Conservation (phyloP, 2,797 vertebrate species). For the Distichodus sexfasciatus region DNA sequence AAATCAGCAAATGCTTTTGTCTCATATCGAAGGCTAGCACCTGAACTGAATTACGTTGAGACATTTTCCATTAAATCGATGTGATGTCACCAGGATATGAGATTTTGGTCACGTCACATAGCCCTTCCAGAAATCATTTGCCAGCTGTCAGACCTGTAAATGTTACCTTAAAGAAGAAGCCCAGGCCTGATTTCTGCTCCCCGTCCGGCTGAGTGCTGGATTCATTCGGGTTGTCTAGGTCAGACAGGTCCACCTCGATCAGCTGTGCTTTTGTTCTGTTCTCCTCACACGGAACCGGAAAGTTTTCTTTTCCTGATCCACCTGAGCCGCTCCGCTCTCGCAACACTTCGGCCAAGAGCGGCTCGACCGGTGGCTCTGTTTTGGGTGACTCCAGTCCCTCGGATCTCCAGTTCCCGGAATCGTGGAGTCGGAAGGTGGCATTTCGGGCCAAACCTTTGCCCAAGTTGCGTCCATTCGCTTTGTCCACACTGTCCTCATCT, state of each 20-base stretch:
- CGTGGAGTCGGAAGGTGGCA: slow-evolving; percentile 72
- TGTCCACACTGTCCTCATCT: slow-evolving; percentile 11
- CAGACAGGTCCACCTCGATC: slow-evolving; percentile 89
- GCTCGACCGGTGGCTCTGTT: no score
- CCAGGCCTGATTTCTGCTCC: slow-evolving; percentile 77
- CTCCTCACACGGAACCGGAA: slow-evolving; percentile 65
- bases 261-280: slow-evolving; percentile 78
- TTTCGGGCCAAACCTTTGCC: slow-evolving; percentile 44
- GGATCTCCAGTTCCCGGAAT: slow-evolving; percentile 65
- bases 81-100: no score
- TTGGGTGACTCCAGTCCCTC: slow-evolving; percentile 11
- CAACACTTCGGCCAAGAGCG: no score
- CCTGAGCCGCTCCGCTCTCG: slow-evolving; percentile 48
- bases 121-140: background rate
- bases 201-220: slow-evolving; percentile 62
- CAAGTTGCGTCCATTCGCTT: background rate
- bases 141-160: no score
- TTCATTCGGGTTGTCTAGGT: slow-evolving; percentile 74
- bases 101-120: no score
- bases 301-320: slow-evolving; percentile 67
- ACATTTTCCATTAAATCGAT: no score
- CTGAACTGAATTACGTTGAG: no score
- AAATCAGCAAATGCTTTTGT: no score
- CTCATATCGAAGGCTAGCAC: no score
- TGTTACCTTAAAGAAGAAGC: slow-evolving; percentile 81